Evolutionary conservation across 2,888 invertebrate species (phyloP).

Genomic region (Euplagia quadripunctaria): DNA sequence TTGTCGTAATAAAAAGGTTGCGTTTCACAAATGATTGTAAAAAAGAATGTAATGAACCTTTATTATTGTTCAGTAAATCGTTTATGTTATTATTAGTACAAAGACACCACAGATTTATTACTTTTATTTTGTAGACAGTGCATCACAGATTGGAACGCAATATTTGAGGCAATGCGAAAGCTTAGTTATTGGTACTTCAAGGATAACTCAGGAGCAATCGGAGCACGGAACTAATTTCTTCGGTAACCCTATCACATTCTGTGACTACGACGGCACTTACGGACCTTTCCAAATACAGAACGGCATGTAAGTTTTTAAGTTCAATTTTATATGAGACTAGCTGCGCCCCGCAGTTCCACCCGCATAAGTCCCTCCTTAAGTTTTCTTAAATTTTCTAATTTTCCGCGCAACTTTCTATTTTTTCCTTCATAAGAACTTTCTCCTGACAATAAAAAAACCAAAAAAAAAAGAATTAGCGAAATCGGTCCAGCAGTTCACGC

Average conservation of each 20-base stretch:
- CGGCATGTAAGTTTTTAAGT: constrained; percentile 82
- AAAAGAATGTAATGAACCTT: not conserved
- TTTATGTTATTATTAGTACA: not conserved
- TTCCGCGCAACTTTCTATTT: no score
- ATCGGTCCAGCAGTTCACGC: no score
- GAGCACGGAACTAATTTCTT: constrained; percentile 88
- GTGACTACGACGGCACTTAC: constrained; percentile 90
- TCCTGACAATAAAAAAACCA: no score
- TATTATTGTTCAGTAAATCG: not conserved
- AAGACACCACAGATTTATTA: not conserved
- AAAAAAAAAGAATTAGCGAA: no score
- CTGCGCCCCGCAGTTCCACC: no score
- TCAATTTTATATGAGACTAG: not conserved
- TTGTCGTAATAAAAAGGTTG: not conserved
- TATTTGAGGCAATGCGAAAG: constrained; percentile 91
- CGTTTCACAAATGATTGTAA: not conserved
- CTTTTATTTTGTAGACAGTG: constrained; percentile 68
- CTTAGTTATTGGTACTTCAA: constrained; percentile 83
- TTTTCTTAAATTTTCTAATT: no score
- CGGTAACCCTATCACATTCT: constrained; percentile 83
- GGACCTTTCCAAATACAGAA: constrained; percentile 85
- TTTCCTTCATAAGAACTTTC: no score
- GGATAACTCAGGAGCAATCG: constrained; percentile 84
- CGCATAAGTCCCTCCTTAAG: no score
- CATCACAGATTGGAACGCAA: constrained; percentile 79